Conservation (phyloP, 2,113 vertebrate genomes). For the Vulpes lagopus region DNA sequence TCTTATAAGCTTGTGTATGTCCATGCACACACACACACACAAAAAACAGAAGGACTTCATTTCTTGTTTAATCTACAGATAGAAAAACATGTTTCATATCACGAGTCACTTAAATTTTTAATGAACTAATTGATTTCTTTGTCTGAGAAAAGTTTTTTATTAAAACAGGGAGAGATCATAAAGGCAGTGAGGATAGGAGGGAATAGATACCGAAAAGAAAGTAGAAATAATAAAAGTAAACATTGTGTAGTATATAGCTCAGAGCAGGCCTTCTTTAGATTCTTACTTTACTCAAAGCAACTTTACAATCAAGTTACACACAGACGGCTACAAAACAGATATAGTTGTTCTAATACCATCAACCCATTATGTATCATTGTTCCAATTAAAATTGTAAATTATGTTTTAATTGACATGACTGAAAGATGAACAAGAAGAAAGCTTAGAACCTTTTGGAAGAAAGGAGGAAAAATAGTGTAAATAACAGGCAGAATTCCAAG, state of each 20-base stretch:
- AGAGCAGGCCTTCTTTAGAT: background rate
- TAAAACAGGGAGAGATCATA: background rate
- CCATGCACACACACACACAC: background rate
- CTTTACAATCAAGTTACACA: background rate
- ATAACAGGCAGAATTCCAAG: background rate
- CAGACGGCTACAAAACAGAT: background rate
- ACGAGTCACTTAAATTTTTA: constrained; percentile 4
- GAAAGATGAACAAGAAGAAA: background rate
- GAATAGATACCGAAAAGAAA: background rate
- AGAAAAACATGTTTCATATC: background rate
- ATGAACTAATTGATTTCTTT: background rate
- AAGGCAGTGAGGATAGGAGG: background rate
- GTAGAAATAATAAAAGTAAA: background rate
- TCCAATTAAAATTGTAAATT: background rate
- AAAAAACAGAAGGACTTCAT: background rate
- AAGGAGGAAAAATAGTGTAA: constrained; percentile 1
- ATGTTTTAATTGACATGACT: background rate
- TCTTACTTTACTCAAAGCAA: background rate
- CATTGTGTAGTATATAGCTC: background rate
- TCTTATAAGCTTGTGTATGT: background rate
- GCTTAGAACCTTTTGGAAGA: background rate
- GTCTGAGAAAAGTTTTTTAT: background rate
- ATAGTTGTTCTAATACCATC: background rate
- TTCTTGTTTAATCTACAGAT: constrained; percentile 9
- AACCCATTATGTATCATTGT: background rate